phyloP scores from a whole-genome alignment of 53 echinoderm and acorn worm species.

The Temnopleurus reevesii region DNA sequence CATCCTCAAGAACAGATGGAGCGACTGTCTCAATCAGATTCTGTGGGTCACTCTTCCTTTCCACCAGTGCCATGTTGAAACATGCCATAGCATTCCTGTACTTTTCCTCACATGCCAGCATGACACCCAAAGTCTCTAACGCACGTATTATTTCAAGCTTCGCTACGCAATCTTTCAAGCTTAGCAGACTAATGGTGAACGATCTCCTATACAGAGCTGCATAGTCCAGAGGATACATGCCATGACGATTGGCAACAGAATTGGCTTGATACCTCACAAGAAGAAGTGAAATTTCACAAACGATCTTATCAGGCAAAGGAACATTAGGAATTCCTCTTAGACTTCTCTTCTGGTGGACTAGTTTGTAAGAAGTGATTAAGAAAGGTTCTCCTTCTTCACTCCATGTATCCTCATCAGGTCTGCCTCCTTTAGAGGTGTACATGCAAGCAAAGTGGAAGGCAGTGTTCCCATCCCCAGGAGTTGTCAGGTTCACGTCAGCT shows the following conservation, averaged over 20 bases:
- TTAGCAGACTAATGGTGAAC: neutral
- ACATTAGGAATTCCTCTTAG: neutral
- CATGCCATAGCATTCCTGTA: neutral
- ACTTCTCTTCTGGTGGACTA: neutral
- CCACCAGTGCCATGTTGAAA: neutral
- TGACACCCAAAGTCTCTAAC: neutral
- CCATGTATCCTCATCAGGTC: neutral
- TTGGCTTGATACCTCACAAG: neutral
- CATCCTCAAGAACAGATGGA: neutral
- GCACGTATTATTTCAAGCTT: neutral
- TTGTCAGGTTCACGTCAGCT: neutral
- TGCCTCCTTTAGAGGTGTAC: neutral
- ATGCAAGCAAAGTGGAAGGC: slow-evolving; percentile 16
- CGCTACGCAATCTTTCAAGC: no score
- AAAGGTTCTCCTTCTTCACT: neutral
- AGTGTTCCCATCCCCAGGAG: neutral
- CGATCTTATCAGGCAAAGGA: neutral
- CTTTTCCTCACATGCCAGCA: neutral
- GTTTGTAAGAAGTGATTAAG: no score
- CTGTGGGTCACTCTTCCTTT: neutral
- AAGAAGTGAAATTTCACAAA: neutral
- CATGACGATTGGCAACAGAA: neutral
- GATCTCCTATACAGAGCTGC: neutral
- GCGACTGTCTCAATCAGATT: neutral
- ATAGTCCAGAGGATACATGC: neutral